Percentiles rank a stretch among this genome's conserved stretches.
Conservation (phyloP, 1,140 invertebrate genomes). For the Platyscapa corneri region DNA sequence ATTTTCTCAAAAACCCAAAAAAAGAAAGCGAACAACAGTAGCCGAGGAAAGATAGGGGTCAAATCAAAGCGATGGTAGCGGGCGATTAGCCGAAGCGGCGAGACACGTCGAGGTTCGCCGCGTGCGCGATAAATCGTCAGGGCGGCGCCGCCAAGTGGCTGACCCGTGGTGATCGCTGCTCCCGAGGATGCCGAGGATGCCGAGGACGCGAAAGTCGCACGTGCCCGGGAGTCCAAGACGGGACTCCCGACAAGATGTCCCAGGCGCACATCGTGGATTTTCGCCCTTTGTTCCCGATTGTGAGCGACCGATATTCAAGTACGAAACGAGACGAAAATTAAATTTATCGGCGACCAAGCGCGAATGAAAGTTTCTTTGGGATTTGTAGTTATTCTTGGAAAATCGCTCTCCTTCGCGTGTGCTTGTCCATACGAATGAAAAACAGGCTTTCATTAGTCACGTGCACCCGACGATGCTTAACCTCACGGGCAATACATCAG, state of each 20-base stretch:
- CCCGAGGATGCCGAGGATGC: not conserved
- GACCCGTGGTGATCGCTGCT: not conserved
- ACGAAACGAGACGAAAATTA: too few species aligned
- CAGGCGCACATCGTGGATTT: constrained; percentile 2
- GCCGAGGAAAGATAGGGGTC: not conserved
- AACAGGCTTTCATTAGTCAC: not conserved
- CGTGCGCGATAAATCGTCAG: constrained; percentile 12
- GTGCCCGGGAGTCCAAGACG: not conserved
- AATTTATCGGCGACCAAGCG: too few species aligned
- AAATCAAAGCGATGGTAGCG: not conserved
- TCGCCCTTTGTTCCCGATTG: not conserved
- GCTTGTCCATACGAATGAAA: not conserved
- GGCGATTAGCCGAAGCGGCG: not conserved
- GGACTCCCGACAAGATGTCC: constrained; percentile 22
- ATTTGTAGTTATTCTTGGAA: not conserved
- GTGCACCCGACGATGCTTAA: not conserved
- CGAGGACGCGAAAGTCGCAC: not conserved
- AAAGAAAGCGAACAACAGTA: not conserved
- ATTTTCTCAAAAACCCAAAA: too few species aligned
- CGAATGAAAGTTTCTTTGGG: too few species aligned
- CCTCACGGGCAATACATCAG: not conserved
- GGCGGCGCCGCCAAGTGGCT: not conserved
- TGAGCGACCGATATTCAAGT: too few species aligned
- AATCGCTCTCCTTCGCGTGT: not conserved
- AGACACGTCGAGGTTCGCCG: constrained; percentile 9